These are phyloP conservation scores for Coelinius sp. DNA, from an alignment of 2,888 invertebrate genomes.

Conservation along the genomic window DNA sequence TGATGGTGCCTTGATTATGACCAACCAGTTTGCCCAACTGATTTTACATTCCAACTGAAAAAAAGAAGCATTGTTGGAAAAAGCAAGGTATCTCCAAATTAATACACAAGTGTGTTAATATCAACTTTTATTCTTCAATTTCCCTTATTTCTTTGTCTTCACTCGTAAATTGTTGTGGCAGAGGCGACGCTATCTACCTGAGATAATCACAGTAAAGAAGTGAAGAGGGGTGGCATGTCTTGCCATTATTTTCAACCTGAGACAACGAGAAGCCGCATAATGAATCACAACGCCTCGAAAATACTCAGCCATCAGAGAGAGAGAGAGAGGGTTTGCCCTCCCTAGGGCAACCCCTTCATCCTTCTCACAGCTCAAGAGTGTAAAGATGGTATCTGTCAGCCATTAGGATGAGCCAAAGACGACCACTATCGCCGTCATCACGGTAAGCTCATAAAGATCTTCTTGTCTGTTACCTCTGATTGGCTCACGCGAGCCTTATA, in stretches of 20 bases:
- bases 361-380: slow-evolving; percentile 22
- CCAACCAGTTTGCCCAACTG: not conserved
- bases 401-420: slow-evolving; percentile 32
- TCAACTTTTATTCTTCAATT: not conserved
- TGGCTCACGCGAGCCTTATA: not conserved
- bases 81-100: too few relatives aligned
- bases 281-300: slow-evolving; percentile 34
- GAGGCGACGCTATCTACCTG: slow-evolving; percentile 37
- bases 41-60: not conserved
- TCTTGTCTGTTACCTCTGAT: slow-evolving; percentile 10
- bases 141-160: slow-evolving; percentile 12
- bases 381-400: slow-evolving; percentile 20
- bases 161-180: slow-evolving; percentile 1
- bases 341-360: slow-evolving; percentile 2
- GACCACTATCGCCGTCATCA: slow-evolving; percentile 20
- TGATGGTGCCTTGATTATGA: slow-evolving; percentile 21
- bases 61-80: too few relatives aligned
- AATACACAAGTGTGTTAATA: slow-evolving; percentile 8
- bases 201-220: slow-evolving; percentile 30
- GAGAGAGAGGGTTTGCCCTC: slow-evolving; percentile 14
- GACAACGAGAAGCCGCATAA: slow-evolving; percentile 32
- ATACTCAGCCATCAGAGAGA: slow-evolving; percentile 16
- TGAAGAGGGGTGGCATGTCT: slow-evolving; percentile 29
- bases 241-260: slow-evolving; percentile 27
- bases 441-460: slow-evolving; percentile 12